Evolutionary conservation across 1,140 invertebrate species (phyloP).

Genomic region (Pseudomyrmex sp.): DNA sequence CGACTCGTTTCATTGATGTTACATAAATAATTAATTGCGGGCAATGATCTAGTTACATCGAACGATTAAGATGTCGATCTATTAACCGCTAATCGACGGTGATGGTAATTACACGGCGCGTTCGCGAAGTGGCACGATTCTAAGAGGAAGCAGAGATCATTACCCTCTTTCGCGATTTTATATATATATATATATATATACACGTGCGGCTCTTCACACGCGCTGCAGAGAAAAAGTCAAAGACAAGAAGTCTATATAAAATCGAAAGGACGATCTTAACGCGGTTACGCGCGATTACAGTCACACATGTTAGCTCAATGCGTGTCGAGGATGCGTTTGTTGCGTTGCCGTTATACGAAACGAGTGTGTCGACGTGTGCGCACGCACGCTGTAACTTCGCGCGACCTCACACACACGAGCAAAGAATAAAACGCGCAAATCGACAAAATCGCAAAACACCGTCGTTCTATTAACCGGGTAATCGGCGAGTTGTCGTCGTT

Average conservation of each 20-base stretch:
- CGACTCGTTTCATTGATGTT: constrained; percentile 36
- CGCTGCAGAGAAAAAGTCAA: neutral
- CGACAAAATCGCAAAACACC: neutral
- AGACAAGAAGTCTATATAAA: neutral
- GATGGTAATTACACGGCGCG: constrained; percentile 35
- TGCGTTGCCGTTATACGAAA: neutral
- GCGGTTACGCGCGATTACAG: neutral
- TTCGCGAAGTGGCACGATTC: constrained; percentile 30
- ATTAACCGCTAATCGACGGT: constrained; percentile 55
- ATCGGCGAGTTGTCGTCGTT: neutral
- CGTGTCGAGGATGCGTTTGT: neutral
- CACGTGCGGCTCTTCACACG: too few relatives aligned
- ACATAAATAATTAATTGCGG: constrained; percentile 49
- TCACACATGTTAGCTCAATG: neutral
- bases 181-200: too few relatives aligned
- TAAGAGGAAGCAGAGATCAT: constrained; percentile 53
- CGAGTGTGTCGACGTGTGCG: neutral
- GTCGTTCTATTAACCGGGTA: constrained; percentile 32
- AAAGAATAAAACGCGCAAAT: neutral
- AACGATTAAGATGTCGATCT: constrained; percentile 53
- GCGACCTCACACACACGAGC: neutral
- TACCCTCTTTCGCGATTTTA: constrained; percentile 51
- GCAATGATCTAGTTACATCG: constrained; percentile 24
- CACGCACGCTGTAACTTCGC: neutral
- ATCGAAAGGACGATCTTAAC: constrained; percentile 24